Conservation (phyloP, 2,797 vertebrate genomes). For the Hoplostethus atlanticus region DNA sequence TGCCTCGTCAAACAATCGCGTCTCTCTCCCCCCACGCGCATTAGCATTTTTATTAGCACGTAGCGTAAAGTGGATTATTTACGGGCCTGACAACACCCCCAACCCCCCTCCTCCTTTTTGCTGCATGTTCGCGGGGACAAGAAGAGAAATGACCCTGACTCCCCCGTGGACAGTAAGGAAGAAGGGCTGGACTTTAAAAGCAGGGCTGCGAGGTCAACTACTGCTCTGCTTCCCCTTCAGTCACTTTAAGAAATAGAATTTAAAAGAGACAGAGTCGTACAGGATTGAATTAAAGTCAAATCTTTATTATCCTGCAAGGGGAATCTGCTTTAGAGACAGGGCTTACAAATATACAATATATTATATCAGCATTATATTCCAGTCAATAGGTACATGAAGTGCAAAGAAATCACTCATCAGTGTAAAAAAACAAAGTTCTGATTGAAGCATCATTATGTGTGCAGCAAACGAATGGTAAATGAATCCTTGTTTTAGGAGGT, state of each 20-base stretch:
- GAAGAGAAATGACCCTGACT: constrained; percentile 55
- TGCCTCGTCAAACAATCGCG: constrained; percentile 52
- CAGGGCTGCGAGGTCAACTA: constrained; percentile 9
- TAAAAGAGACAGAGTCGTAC: neutral
- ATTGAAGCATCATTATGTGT: too few relatives aligned
- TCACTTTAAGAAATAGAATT: constrained; percentile 6
- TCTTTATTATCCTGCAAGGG: neutral
- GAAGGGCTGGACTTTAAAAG: constrained; percentile 33
- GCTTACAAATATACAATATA: neutral
- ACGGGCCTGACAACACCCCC: constrained; percentile 49
- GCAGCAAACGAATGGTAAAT: too few relatives aligned
- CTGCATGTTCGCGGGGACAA: constrained; percentile 10
- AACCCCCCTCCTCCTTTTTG: constrained; percentile 11
- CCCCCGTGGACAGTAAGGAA: constrained; percentile 29
- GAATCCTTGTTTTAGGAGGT: too few relatives aligned
- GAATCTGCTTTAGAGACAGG: neutral
- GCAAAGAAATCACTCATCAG: neutral
- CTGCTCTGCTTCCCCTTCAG: neutral
- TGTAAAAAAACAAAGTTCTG: neutral
- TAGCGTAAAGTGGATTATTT: constrained; percentile 72
- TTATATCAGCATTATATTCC: neutral
- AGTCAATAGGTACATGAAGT: constrained; percentile 4
- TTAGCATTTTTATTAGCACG: constrained; percentile 84
- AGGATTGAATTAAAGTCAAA: neutral
- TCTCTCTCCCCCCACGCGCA: constrained; percentile 40